Conservation (phyloP, 2,113 vertebrate genomes). For the Craseonycteris thonglongyai region DNA sequence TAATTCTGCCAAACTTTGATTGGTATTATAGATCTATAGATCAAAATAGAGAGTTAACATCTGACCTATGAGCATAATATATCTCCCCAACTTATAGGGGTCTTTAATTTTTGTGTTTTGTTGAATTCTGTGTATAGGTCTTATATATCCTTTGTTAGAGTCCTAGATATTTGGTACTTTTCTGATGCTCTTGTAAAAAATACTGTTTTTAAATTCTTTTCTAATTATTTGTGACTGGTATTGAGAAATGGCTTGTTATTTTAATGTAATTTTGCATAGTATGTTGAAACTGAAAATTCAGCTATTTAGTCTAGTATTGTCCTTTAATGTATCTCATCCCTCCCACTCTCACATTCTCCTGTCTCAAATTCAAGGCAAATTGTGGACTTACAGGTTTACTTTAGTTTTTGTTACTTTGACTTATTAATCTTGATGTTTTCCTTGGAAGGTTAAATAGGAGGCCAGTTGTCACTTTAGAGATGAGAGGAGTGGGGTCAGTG, state of each 20-base stretch:
- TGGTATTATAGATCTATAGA: background rate
- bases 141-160: background rate
- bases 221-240: background rate
- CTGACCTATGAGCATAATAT: too few relatives aligned
- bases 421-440: background rate
- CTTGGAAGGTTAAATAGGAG: background rate
- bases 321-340: fast-evolving
- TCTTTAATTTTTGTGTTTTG: background rate
- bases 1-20: background rate
- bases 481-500: background rate
- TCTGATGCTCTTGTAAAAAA: background rate
- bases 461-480: too few relatives aligned
- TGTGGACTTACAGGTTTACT: background rate
- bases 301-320: fast-evolving
- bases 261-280: background rate
- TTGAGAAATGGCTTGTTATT: background rate
- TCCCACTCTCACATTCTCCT: too few relatives aligned
- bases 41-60: background rate
- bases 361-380: background rate
- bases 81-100: fast-evolving
- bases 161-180: background rate
- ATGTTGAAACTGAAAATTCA: background rate
- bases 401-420: background rate
- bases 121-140: background rate
- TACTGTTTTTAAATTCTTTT: background rate